Evolutionary conservation across 2,888 invertebrate genomes (phyloP), one percentile per base, ranked within the genome.

Genomic region (Willowsia nigromaculata): DNA sequence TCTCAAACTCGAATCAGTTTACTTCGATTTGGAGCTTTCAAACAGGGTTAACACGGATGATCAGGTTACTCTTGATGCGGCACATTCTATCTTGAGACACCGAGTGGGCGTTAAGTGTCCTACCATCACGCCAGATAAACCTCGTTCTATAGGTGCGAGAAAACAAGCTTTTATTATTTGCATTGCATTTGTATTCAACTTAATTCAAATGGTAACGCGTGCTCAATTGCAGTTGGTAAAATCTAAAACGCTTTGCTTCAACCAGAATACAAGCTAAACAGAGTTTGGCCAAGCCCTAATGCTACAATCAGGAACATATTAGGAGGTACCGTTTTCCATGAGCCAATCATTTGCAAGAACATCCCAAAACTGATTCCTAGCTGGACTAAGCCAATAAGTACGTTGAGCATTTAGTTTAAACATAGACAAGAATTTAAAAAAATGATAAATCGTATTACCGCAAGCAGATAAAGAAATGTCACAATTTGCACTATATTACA

Each of bases 201-300:
- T n/a, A n/a, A 25, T 59, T 1, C 13, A 15, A 13, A 27, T 62
- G 9, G 15, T 15, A 27, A 27, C 25, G n/a, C 13, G 6, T 40
- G 47, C 18, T 7, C 25, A 33, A 47, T 27, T 71, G 22, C 7
- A 1, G 18, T 15, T 91, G 85, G 1, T 5, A n/a, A n/a, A n/a
- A n/a, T 59, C 27, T 27, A 0, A 1, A 2, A 59, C 27, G 5
- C 11, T 56, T 56, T 9, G 3, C 65, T 87, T 90, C 88, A 89
- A 90, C 82, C 94, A 97, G 98, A 98, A 94, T 98, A 97, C 94
- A 97, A 97, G 92, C 94, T 98, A 93, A 98, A 98, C 94, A 97
- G 97, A 94, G 98, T 98, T 98, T 98, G 98, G 98, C 95, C 97
- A 15, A 97, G 97, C 92, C 98, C 98, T 0, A 98, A 98, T 93